Base-by-base conservation (phyloP, 2,888 invertebrate genomes). In the Oscheius sp. region DNA sequence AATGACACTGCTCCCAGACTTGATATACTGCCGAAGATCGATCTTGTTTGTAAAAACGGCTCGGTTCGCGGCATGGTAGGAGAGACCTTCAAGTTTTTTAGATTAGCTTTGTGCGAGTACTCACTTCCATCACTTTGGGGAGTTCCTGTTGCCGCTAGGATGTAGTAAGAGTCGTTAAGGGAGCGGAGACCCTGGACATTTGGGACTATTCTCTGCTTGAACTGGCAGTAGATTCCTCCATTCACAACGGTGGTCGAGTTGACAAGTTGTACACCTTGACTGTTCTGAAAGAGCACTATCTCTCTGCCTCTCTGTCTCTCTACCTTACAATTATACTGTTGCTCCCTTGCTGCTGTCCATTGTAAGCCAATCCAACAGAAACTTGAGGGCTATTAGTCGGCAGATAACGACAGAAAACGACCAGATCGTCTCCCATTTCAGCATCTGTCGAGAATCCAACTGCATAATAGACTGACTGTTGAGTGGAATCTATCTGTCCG, bases 401-500 rank as follows among this genome's bases (percentile, higher is more conserved):
- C 3, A 42, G 42, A 42, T 42, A 42, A n/a, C 42, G 32, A 68
- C 74, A 66, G 48, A 21, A 66, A 10, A 76, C 70, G 9, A 75
- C 75, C 10, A 60, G 60, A 50, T 75, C 75, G 53, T 75, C 75
- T 50, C 75, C 75, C 77, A 77, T 77, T 10, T 10, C 10, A 37
- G 42, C 37, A 62, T 78, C 78, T 13, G 58, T 50, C 11, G 76
- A 76, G 73, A 78, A 78, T 13, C 78, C 78, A 47, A 78, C 55
- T 9, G 78, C 76, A 65, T 74, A 63, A 51, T 78, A 78, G 0
- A 32, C 48, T 21, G 29, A 3, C n/a, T 21, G 11, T 1, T 4
- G 3, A 1, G 33, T 32, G 7, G 53, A 29, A 5, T 42, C 42
- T 7, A 42, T 42, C 5, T 50, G 55, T 9, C 74, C 70, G 11